These are phyloP conservation scores for Macrotrachela quadricornifera DNA, from an alignment of 1,140 invertebrate genomes.

Conservation along the genomic window DNA sequence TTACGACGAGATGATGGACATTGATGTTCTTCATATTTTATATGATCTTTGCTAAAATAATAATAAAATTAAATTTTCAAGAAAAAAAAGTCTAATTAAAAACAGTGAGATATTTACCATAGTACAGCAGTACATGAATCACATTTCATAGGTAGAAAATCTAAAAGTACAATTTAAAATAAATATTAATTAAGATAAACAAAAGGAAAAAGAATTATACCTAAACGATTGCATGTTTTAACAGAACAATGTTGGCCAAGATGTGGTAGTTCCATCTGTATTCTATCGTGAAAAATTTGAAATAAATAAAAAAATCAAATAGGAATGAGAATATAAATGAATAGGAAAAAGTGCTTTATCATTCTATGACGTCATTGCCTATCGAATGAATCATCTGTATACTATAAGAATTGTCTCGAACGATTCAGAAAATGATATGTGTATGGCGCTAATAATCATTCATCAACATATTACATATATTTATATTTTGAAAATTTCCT, in stretches of 20 bases:
- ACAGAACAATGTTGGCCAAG: slow-evolving; percentile 63
- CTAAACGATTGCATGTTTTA: slow-evolving; percentile 53
- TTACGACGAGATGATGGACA: slow-evolving; percentile 42
- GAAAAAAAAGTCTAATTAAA: background rate
- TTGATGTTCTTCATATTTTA: slow-evolving; percentile 51
- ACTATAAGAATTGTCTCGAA: no score
- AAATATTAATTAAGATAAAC: no score
- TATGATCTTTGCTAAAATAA: slow-evolving; percentile 51
- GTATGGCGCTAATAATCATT: no score
- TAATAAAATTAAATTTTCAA: background rate
- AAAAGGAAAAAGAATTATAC: slow-evolving; percentile 33
- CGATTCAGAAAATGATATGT: no score
- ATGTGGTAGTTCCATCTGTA: slow-evolving; percentile 64
- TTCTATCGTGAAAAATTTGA: background rate
- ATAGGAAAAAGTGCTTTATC: no score
- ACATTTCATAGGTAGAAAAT: slow-evolving; percentile 83
- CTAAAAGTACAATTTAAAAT: slow-evolving; percentile 34
- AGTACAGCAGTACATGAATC: slow-evolving; percentile 64
- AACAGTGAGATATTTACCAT: slow-evolving; percentile 40
- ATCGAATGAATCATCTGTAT: no score
- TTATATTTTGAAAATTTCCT: no score
- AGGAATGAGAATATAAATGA: no score
- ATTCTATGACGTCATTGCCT: no score
- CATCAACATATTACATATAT: no score
- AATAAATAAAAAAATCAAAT: no score